Evolutionary conservation across 2,888 invertebrate species (phyloP).

Genomic region (Dusona sp.): DNA sequence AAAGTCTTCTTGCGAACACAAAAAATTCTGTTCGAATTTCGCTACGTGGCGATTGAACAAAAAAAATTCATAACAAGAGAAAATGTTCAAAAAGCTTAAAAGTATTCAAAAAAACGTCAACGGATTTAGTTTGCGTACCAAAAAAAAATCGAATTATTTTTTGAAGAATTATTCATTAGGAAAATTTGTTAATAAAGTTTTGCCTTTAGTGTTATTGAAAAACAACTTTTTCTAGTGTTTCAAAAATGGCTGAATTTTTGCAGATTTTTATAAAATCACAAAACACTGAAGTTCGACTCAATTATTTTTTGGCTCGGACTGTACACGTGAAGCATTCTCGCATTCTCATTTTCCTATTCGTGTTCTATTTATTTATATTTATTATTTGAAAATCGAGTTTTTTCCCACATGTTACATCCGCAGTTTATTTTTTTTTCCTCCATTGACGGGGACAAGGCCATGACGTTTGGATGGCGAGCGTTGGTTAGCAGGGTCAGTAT

Average conservation of each 20-base stretch:
- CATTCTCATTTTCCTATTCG: background rate
- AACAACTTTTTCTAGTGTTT: background rate
- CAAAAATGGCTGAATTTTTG: background rate
- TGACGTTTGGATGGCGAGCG: constrained; percentile 24
- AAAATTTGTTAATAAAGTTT: too few species aligned
- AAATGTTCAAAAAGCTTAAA: background rate
- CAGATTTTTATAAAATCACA: background rate
- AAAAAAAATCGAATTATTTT: background rate
- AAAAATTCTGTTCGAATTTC: background rate
- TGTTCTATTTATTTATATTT: background rate
- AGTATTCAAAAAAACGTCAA: background rate
- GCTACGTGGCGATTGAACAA: background rate
- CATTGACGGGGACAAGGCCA: constrained; percentile 34
- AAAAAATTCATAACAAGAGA: background rate
- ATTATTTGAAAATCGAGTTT: background rate
- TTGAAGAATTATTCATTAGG: background rate
- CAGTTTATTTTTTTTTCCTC: constrained; percentile 21
- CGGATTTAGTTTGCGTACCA: too few species aligned
- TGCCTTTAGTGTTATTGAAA: too few species aligned
- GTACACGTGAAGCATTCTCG: too few species aligned
- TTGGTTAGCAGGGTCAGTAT: constrained; percentile 46
- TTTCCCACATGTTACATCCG: background rate
- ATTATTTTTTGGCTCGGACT: background rate
- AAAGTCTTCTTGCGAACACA: too few species aligned
- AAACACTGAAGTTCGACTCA: background rate